Evolutionary conservation across 2,888 invertebrate genomes (phyloP).

Genomic region (Synanthedon vespiformis): DNA sequence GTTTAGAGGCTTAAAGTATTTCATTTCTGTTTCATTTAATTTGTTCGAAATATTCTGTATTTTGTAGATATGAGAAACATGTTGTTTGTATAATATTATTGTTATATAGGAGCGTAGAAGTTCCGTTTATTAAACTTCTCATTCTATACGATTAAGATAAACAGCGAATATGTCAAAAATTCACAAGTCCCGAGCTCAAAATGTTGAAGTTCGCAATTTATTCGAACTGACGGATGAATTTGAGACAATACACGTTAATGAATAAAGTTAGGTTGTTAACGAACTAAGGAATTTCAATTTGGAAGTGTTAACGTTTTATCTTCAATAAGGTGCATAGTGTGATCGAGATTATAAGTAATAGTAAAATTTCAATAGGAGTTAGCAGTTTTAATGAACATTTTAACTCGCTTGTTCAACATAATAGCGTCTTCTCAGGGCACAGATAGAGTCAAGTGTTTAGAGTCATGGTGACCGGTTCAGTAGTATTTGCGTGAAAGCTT

Average conservation of each 20-base stretch:
- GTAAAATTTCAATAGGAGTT: neutral
- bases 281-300: constrained; percentile 56
- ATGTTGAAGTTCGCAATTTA: constrained; percentile 34
- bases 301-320: constrained; percentile 49
- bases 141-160: constrained; percentile 45
- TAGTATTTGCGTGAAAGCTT: too few species aligned
- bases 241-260: constrained; percentile 65
- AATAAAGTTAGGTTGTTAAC: constrained; percentile 66
- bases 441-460: too few species aligned
- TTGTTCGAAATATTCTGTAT: neutral
- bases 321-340: constrained; percentile 30
- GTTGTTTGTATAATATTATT: too few species aligned
- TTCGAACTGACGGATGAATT: constrained; percentile 60
- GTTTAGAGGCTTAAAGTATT: too few species aligned
- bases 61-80: constrained; percentile 5
- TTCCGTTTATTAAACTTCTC: constrained; percentile 21
- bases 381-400: neutral
- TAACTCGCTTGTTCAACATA: too few species aligned
- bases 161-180: constrained; percentile 47
- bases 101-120: too few species aligned
- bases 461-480: too few species aligned
- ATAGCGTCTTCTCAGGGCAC: too few species aligned
- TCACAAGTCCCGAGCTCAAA: constrained; percentile 23
- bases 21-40: too few species aligned
- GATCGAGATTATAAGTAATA: constrained; percentile 1